Conservation (phyloP, 2,888 invertebrate species). For the Argynnis bischoffii region DNA sequence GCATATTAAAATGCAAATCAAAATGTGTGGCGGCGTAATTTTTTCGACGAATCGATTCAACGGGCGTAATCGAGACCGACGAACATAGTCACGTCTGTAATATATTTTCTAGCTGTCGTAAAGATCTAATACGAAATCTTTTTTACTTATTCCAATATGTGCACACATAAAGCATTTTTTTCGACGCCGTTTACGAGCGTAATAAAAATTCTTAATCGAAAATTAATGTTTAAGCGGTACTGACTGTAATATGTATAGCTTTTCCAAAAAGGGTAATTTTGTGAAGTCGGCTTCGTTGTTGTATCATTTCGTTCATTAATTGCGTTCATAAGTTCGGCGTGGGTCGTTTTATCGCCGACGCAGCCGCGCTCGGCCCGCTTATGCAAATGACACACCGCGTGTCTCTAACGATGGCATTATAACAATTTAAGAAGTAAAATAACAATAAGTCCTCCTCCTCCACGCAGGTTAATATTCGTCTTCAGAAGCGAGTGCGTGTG, state of each 20-base stretch:
- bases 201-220: slow-evolving; percentile 65
- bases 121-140: slow-evolving; percentile 67
- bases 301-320: slow-evolving; percentile 77
- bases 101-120: slow-evolving; percentile 68
- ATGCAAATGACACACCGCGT: slow-evolving; percentile 78
- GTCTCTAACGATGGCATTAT: slow-evolving; percentile 72
- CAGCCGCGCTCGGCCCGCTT: slow-evolving; percentile 65
- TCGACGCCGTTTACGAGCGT: slow-evolving; percentile 50
- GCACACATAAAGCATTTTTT: slow-evolving; percentile 55
- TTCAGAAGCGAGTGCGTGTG: slow-evolving; percentile 26
- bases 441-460: slow-evolving; percentile 67
- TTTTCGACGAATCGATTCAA: slow-evolving; percentile 60
- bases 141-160: slow-evolving; percentile 70
- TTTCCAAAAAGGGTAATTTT: slow-evolving; percentile 60
- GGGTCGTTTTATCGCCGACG: slow-evolving; percentile 66
- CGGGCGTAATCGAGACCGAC: slow-evolving; percentile 61
- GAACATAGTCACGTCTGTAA: slow-evolving; percentile 68
- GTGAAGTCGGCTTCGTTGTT: slow-evolving; percentile 51
- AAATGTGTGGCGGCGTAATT: slow-evolving; percentile 52
- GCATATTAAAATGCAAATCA: slow-evolving; percentile 81
- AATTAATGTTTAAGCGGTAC: slow-evolving; percentile 57
- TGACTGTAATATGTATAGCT: slow-evolving; percentile 39
- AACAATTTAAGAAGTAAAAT: slow-evolving; percentile 80
- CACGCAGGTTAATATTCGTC: slow-evolving; percentile 41
- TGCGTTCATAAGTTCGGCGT: slow-evolving; percentile 72